A percentile compares a stretch with the other conserved stretches of the same genome.
Evolutionary conservation across 2,797 vertebrate species (phyloP).

Genomic region (Propithecus perrieri): DNA sequence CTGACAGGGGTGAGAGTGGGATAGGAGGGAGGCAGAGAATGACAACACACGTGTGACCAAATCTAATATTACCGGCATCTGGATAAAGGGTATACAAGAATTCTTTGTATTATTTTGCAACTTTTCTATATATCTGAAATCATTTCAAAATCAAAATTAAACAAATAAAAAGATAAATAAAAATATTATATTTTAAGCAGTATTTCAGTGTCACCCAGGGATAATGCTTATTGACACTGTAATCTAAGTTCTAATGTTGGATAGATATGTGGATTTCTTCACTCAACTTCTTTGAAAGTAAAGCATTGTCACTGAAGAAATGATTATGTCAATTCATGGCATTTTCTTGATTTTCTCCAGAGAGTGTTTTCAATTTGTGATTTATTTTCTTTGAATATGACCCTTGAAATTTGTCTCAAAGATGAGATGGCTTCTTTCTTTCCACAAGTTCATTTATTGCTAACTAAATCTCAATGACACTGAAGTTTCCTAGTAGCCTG

Average conservation of each 20-base stretch:
- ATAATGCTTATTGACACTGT: conserved; percentile 58
- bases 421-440: conserved; percentile 57
- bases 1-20: background rate
- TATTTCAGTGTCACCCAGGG: conserved; percentile 25
- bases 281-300: conserved; percentile 34
- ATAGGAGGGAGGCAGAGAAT: no score
- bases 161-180: background rate
- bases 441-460: conserved; percentile 33
- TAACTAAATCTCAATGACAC: conserved; percentile 54
- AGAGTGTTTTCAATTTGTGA: conserved; percentile 52
- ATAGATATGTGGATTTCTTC: conserved; percentile 42
- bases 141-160: conserved; percentile 2
- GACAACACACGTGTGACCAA: background rate
- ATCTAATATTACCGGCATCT: background rate
- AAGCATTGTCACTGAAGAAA: conserved; percentile 42
- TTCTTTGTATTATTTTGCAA: background rate
- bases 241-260: conserved; percentile 45
- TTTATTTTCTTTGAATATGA: conserved; percentile 64
- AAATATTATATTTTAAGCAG: conserved; percentile 23
- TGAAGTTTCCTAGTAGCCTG: background rate
- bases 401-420: conserved; percentile 54
- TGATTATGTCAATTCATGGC: conserved; percentile 41
- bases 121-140: background rate
- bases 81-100: background rate
- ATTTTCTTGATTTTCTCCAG: conserved; percentile 53